phyloP scores from a whole-genome alignment of 2,113 vertebrate species.

The Litocranius walleri region DNA sequence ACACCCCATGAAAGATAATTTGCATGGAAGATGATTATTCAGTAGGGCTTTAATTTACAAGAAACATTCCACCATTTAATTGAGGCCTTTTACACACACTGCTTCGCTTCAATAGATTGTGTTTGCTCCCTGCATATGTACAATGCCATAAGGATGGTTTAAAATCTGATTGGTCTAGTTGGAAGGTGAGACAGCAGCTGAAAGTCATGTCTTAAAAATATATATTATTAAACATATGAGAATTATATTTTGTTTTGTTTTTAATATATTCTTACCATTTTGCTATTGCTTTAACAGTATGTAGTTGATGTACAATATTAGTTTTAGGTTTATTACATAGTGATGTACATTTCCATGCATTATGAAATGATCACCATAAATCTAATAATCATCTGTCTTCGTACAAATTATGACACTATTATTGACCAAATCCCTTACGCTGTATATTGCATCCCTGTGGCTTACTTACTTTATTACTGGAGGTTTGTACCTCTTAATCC shows the following conservation, averaged over 20 bases:
- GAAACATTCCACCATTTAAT: conserved; percentile 71
- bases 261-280: neutral
- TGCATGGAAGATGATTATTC: conserved; percentile 75
- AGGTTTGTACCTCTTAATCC: neutral
- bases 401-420: neutral
- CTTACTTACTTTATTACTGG: neutral
- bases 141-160: conserved; percentile 53
- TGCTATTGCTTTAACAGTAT: neutral
- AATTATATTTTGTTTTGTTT: conserved; percentile 41
- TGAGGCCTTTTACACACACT: conserved; percentile 65
- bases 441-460: neutral
- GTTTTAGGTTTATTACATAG: neutral
- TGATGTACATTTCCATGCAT: neutral
- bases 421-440: neutral
- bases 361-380: neutral
- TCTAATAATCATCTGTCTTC: neutral
- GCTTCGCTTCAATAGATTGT: conserved; percentile 64
- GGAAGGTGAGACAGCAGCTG: conserved; percentile 63
- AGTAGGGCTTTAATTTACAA: conserved; percentile 71
- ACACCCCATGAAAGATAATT: conserved; percentile 71
- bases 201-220: conserved; percentile 58
- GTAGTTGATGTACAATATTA: neutral
- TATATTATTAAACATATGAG: conserved; percentile 61
- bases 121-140: conserved; percentile 66
- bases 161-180: conserved; percentile 64